phyloP scores from a whole-genome alignment of 2,113 vertebrate species.

The Cheilinus undulatus region DNA sequence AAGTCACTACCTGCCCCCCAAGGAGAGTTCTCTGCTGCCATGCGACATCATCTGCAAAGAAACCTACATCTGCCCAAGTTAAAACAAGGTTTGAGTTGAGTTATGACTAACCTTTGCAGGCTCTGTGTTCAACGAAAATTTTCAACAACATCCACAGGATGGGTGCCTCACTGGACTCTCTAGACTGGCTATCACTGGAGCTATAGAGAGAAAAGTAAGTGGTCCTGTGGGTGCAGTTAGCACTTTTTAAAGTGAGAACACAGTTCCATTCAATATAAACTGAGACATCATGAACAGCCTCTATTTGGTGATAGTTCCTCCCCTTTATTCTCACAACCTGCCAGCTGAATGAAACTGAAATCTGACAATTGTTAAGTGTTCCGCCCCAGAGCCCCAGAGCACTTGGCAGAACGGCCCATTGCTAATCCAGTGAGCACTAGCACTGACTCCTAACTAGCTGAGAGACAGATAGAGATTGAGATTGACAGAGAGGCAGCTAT shows the following conservation, averaged over 20 bases:
- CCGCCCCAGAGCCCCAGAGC: conserved; percentile 55
- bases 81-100: too few species aligned
- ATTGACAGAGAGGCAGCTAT: conserved; percentile 36
- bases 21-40: too few species aligned
- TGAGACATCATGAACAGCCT: conserved; percentile 48
- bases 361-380: conserved; percentile 67
- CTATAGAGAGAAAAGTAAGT: conserved; percentile 1
- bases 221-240: neutral
- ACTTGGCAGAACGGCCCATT: conserved; percentile 58
- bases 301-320: conserved; percentile 17
- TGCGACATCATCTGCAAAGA: too few species aligned
- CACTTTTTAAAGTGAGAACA: conserved; percentile 18
- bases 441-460: conserved; percentile 62
- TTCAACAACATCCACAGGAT: conserved; percentile 52
- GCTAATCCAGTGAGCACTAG: conserved; percentile 69
- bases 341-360: conserved; percentile 55
- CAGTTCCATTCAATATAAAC: conserved; percentile 9
- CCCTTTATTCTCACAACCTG: conserved; percentile 53
- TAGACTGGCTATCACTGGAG: neutral
- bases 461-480: conserved; percentile 46
- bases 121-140: conserved; percentile 14
- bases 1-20: too few species aligned
- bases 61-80: too few species aligned
- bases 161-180: conserved; percentile 41
- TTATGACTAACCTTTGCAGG: too few species aligned